Base-by-base conservation (phyloP, 2,113 vertebrate genomes). In the Oryzias curvinotus region DNA sequence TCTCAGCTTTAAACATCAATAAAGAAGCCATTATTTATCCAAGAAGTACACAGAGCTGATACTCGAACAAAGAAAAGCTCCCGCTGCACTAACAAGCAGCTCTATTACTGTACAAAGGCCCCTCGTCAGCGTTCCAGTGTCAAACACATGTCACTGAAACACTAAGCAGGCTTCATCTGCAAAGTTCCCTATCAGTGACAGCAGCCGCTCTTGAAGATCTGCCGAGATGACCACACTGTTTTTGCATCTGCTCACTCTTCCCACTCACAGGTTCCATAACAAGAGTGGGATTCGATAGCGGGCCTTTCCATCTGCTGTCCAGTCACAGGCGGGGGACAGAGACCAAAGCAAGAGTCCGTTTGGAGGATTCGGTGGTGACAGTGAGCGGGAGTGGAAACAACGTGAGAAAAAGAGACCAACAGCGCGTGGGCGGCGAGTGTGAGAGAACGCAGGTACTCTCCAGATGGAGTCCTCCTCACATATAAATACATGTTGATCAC, bases 101-200 rank as follows among this genome's bases (percentile, higher is more conserved):
- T 71, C 65, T 65, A 72, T 74, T 65, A 63, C 17, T 28, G 69
- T 1, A 25, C 28, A 3, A 5, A n/a, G 54, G 45, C 28, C 23
- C 52, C 41, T 69, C 68, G 69, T 57, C 25, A 55, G 46, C 67
- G 21, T 61, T 23, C 15, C 63, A 58, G 70, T 55, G 56, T 36
- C 65, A 82, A 79, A 65, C 81, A 84, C 73, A 84, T 71, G 81
- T 81, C 80, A 73, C 49, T 0, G 25, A 67, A 80, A 87, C 78
- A 72, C 64, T 66, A 30, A 71, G 72, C 83, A 86, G 85, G 75
- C 52, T 19, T 21, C 50, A 59, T 78, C 60, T 46, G 68, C 63
- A 55, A 56, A 46, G 73, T 68, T 61, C 73, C 4, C 56, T 49
- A 71, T 76, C 77, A 62, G 61, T 21, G 71, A 79, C 64, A 71